These are phyloP conservation scores for Megaceryle alcyon DNA, from an alignment of 2,797 vertebrate genomes.

Conservation along the genomic window DNA sequence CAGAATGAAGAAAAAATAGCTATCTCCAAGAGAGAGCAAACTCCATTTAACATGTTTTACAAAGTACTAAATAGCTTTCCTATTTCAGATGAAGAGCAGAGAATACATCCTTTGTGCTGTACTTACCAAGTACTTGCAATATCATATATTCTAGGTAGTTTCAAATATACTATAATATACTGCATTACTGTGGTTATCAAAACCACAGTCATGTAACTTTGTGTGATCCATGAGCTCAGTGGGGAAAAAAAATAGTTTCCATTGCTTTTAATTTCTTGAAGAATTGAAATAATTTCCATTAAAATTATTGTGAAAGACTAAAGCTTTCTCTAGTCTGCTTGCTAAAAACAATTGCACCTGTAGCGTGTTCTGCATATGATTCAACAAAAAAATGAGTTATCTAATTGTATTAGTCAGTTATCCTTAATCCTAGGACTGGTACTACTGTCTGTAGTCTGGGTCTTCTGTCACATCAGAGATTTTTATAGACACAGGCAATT, in stretches of 20 bases:
- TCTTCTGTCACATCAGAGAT: not conserved
- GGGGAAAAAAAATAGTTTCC: conserved; percentile 9
- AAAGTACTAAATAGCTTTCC: conserved; percentile 75
- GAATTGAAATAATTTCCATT: not conserved
- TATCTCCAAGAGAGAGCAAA: conserved; percentile 73
- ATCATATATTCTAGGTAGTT: conserved; percentile 16
- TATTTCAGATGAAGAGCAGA: conserved; percentile 63
- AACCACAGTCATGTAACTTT: not conserved
- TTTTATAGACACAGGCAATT: not conserved
- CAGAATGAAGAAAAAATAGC: conserved; percentile 65
- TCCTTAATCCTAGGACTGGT: not conserved
- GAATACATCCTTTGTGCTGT: conserved; percentile 40
- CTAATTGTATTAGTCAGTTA: not conserved
- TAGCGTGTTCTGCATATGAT: not conserved
- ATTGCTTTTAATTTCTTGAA: conserved; percentile 7
- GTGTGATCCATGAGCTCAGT: not conserved
- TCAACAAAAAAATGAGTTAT: conserved; percentile 7
- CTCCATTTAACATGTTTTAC: conserved; percentile 78
- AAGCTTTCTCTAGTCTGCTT: not conserved
- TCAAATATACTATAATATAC: not conserved
- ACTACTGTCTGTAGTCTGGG: not conserved
- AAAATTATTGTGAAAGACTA: not conserved
- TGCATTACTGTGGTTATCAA: not conserved
- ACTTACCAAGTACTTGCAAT: conserved; percentile 44
- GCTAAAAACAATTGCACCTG: not conserved